A percentile compares a stretch with the other conserved stretches of the same genome.
These are phyloP conservation scores for Leptinotarsa juncta DNA, from an alignment of 2,888 invertebrate species.

Conservation along the genomic window DNA sequence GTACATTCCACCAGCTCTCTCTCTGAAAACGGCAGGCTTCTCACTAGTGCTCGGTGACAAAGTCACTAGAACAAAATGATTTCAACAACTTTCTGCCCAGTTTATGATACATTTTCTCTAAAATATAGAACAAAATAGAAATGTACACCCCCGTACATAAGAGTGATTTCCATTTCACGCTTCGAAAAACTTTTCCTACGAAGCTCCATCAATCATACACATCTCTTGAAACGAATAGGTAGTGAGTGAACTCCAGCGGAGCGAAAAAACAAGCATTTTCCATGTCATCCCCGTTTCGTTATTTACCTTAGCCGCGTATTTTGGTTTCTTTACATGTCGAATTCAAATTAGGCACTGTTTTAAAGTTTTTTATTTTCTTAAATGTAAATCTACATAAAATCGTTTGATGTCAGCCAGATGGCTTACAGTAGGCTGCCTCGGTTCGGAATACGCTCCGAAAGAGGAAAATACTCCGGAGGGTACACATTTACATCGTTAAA, in stretches of 20 bases:
- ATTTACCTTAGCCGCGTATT: constrained; percentile 51
- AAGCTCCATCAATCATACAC: constrained; percentile 37
- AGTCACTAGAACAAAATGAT: too few relatives aligned
- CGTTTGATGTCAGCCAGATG: constrained; percentile 64
- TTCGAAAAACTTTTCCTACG: constrained; percentile 1
- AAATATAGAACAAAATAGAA: not conserved
- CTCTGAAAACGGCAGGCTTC: too few relatives aligned
- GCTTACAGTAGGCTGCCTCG: constrained; percentile 60
- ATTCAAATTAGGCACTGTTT: constrained; percentile 64
- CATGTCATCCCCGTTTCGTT: constrained; percentile 41
- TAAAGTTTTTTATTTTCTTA: constrained; percentile 66
- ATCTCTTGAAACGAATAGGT: constrained; percentile 22
- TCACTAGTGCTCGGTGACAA: too few relatives aligned
- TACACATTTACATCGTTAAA: constrained; percentile 65
- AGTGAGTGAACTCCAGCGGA: constrained; percentile 29
- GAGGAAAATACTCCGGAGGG: constrained; percentile 60
- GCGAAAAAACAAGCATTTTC: constrained; percentile 36
- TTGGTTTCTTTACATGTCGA: constrained; percentile 60
- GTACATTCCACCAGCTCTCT: too few relatives aligned
- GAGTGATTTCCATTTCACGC: constrained; percentile 18
- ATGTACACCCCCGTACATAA: not conserved
- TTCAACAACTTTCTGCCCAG: too few relatives aligned
- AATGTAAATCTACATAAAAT: constrained; percentile 64
- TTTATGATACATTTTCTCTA: too few relatives aligned
- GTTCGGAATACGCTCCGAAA: constrained; percentile 55